Evolutionary conservation across 2,797 vertebrate species (phyloP).

Genomic region (Malacoctenus gilli): DNA sequence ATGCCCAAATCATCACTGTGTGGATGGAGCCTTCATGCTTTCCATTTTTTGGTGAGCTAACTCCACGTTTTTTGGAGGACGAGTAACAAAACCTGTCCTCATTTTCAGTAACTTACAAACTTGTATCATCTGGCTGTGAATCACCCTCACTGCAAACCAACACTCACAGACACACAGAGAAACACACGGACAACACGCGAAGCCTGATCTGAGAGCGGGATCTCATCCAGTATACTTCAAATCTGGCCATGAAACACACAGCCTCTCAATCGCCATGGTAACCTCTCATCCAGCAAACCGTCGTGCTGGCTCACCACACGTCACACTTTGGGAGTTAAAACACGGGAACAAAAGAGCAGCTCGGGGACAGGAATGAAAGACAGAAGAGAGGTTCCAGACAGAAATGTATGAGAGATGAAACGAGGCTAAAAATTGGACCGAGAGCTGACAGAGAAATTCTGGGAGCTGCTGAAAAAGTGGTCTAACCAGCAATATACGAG

Average conservation of each 20-base stretch:
- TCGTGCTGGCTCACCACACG: slow-evolving; percentile 50
- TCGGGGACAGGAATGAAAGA: neutral
- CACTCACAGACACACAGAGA: neutral
- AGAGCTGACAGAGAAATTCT: neutral
- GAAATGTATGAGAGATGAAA: no score
- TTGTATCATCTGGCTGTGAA: no score
- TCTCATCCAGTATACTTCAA: slow-evolving; percentile 23
- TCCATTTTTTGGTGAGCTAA: no score
- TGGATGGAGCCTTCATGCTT: no score
- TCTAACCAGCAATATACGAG: no score
- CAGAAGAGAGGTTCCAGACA: neutral
- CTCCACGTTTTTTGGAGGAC: no score
- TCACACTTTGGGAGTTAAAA: slow-evolving; percentile 36
- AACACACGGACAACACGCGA: slow-evolving; percentile 8
- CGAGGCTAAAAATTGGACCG: no score
- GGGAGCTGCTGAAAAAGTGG: slow-evolving; percentile 6
- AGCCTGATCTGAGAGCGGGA: slow-evolving; percentile 7
- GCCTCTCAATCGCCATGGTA: slow-evolving; percentile 65
- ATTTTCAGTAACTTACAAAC: no score
- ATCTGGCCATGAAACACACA: slow-evolving; percentile 46
- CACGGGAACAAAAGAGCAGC: slow-evolving; percentile 13
- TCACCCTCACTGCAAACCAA: slow-evolving; percentile 18
- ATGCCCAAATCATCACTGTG: no score
- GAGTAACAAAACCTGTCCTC: no score
- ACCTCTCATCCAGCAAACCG: slow-evolving; percentile 55